Evolutionary conservation across 1,140 invertebrate species (phyloP).

Genomic region (Drosophila elegans): DNA sequence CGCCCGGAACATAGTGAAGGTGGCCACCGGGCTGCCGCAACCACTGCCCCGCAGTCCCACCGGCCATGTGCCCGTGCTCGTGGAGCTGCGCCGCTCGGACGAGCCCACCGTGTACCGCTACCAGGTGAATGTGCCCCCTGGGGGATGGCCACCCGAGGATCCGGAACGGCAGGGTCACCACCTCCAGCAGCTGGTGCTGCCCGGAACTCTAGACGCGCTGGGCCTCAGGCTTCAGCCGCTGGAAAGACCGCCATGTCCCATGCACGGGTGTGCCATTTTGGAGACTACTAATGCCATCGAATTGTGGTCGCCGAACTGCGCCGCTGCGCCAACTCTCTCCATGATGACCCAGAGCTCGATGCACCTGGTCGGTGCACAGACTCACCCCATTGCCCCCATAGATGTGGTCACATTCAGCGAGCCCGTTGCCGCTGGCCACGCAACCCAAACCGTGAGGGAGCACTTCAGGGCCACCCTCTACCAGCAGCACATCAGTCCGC

Average conservation of each 20-base stretch:
- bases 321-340: background rate
- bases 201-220: background rate
- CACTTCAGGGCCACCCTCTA: slow-evolving; percentile 47
- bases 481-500: slow-evolving; percentile 24
- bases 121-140: slow-evolving; percentile 54
- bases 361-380: slow-evolving; percentile 13
- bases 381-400: background rate
- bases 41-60: slow-evolving; percentile 36
- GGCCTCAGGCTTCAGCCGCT: background rate
- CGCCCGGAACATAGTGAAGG: slow-evolving; percentile 46
- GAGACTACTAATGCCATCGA: background rate
- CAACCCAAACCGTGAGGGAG: slow-evolving; percentile 6
- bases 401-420: slow-evolving; percentile 21
- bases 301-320: background rate
- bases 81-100: slow-evolving; percentile 56
- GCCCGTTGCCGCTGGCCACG: background rate
- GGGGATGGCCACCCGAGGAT: background rate
- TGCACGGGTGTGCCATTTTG: slow-evolving; percentile 12
- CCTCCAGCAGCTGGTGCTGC: slow-evolving; percentile 7
- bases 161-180: background rate
- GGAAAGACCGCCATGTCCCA: slow-evolving; percentile 27
- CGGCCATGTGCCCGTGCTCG: slow-evolving; percentile 57
- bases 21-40: slow-evolving; percentile 46
- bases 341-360: slow-evolving; percentile 41
- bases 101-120: slow-evolving; percentile 48